phyloP scores from a whole-genome alignment of 2,113 vertebrate genomes.

The Xenopus borealis region DNA sequence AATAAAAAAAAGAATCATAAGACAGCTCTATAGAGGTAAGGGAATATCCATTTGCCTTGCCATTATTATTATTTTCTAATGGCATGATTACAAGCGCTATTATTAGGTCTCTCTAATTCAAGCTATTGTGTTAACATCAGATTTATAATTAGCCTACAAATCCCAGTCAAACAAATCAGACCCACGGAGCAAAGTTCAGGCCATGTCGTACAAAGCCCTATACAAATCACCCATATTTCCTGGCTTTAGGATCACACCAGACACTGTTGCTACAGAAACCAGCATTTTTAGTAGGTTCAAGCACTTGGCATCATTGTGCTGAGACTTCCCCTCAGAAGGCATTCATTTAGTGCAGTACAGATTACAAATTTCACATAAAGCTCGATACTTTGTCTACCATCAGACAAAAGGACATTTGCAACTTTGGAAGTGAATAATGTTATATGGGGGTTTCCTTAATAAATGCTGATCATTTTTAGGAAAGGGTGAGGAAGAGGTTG shows the following conservation, averaged over 20 bases:
- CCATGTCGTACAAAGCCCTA: not conserved
- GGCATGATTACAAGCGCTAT: not conserved
- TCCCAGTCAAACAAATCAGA: conserved; percentile 5
- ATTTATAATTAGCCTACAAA: conserved; percentile 1
- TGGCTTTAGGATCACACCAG: not conserved
- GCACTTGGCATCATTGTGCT: not conserved
- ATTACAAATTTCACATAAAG: not conserved
- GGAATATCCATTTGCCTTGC: not conserved
- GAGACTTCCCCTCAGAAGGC: not conserved
- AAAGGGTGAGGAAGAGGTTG: no score
- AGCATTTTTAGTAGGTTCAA: conserved; percentile 5
- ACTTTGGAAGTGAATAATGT: no score
- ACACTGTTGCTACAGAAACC: conserved; percentile 1
- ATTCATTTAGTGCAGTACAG: not conserved
- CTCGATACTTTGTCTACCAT: not conserved
- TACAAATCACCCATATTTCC: not conserved
- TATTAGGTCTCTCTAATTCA: conserved; percentile 3
- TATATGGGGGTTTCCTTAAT: no score
- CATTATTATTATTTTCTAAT: not conserved
- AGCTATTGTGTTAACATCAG: not conserved
- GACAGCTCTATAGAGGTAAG: not conserved
- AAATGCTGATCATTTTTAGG: no score
- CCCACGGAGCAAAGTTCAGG: not conserved
- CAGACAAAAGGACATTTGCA: not conserved
- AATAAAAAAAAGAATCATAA: no score